Evolutionary conservation across 2,797 vertebrate genomes (phyloP), one percentile per base, ranked within the genome.

Genomic region (Sarcoramphus papa): DNA sequence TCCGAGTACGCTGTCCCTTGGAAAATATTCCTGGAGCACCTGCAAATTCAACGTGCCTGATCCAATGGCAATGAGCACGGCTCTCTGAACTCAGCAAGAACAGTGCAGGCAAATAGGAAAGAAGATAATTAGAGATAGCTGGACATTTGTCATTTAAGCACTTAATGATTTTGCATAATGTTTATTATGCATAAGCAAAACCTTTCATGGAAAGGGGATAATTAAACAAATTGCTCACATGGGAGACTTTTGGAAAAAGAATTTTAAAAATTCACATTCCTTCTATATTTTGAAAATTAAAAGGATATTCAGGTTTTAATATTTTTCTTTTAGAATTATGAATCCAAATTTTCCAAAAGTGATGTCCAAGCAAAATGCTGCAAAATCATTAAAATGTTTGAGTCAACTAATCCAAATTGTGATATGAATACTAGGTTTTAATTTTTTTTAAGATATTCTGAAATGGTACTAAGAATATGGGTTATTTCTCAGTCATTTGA

Each of bases 381-480:
- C 62, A 53, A 56, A 73, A 48, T 60, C 8, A 1, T 19, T 30
- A 0, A 28, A 18, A 25, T 5, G 17, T 45, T 40, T 28, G 67
- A 40, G 20, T 20, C 45, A 53, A 57, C 35, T 16, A 5, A 63
- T 37, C 30, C 28, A 3, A 51, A 65, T 2, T 10, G 47, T 10
- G 27, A 3, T 33, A 10, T 0, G 11, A 56, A 21, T 28, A 28
- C 6, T 27, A 11, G 37, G 21, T 2, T 50, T 30, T 21, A 4
- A 7, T 7, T 28, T 9, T 28, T 27, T 24, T 5, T 20, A 14
- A 23, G 19, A 0, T 33, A 2, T 4, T 53, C 54, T 69, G 37
- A 30, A 13, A 6, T 0, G 14, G 9, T 18, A 9, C 7, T 7
- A 10, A 56, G 20, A 19, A 9, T 2, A 0, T 2, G 7, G 48